phyloP scores from a whole-genome alignment of 2,797 vertebrate species.

The Argyrosomus regius region DNA sequence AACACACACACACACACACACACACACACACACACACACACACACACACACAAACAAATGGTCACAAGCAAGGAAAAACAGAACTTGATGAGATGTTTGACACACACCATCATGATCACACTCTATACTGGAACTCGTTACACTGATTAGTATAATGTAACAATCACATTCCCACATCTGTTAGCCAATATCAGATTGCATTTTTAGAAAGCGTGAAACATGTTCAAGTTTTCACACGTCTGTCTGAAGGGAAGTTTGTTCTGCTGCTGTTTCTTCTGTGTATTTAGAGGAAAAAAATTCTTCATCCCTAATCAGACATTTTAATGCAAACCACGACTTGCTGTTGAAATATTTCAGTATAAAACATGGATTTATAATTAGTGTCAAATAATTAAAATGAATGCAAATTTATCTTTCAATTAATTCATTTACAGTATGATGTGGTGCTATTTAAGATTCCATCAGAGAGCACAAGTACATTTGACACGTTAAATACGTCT shows the following conservation, averaged over 20 bases:
- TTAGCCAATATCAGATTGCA: not conserved
- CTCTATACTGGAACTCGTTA: not conserved
- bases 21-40: not conserved
- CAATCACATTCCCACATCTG: not conserved
- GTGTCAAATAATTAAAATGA: not conserved
- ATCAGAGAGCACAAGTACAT: not conserved
- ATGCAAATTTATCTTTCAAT: not conserved
- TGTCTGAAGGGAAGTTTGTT: not conserved
- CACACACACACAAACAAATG: not conserved
- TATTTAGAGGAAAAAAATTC: not conserved
- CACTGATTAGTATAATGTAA: not conserved
- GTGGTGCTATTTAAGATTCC: not conserved
- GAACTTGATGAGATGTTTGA: not conserved
- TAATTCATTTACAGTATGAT: not conserved
- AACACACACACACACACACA: not conserved
- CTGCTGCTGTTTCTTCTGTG: not conserved
- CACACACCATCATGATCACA: not conserved
- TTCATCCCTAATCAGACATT: not conserved
- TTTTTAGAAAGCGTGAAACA: not conserved
- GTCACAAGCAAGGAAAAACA: too few relatives aligned
- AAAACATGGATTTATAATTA: not conserved
- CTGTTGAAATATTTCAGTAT: not conserved
- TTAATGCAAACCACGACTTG: not conserved
- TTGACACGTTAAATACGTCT: not conserved
- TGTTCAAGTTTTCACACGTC: not conserved